Evolutionary conservation across 1,140 invertebrate genomes (phyloP), one percentile per base, ranked within the genome.

Genomic region (Xylocopa sonorina): DNA sequence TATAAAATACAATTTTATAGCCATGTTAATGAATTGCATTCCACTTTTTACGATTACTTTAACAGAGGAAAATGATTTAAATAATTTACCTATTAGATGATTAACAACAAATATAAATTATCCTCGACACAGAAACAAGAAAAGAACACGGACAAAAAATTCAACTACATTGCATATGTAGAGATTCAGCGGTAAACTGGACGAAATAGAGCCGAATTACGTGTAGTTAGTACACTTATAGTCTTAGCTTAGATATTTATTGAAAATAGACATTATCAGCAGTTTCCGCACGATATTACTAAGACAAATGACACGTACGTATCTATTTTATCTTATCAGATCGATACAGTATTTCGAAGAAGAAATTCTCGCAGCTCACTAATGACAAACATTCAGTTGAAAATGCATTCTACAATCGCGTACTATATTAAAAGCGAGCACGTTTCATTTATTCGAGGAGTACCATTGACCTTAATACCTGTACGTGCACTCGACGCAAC

Each of bases 321-420:
- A 34, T 46, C 27, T 46, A 34, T 60, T 46, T 69, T 71, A 78
- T 78, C 75, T 78, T 78, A 78, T 78, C 75, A 16, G 10, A 32
- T 14, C 27, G 55, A 34, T 63, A 51, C 27, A 32, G 43, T 50
- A 63, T 57, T 57, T 3, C 27, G 34, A 27, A 32, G 12, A 71
- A 21, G 14, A 55, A 62, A 55, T 16, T 50, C 18, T 2, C 4
- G 10, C 18, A 24, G 12, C 7, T 12, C 4, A 48, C 27, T 10
- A 21, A 24, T 27, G 38, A 64, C n/a, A 75, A n/a, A 48, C 21
- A 29, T 38, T 24, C 51, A 34, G 10, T 34, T 10, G 14, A 3
- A 53, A 34, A 55, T 55, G 16, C 14, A 9, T 50, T 24, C 1
- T 67, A 58, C 27, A 43, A 43, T 9, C 38, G 46, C 27, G 2